These are phyloP conservation scores for Heliconius cydno DNA, from an alignment of 2,888 invertebrate species.

Conservation along the genomic window DNA sequence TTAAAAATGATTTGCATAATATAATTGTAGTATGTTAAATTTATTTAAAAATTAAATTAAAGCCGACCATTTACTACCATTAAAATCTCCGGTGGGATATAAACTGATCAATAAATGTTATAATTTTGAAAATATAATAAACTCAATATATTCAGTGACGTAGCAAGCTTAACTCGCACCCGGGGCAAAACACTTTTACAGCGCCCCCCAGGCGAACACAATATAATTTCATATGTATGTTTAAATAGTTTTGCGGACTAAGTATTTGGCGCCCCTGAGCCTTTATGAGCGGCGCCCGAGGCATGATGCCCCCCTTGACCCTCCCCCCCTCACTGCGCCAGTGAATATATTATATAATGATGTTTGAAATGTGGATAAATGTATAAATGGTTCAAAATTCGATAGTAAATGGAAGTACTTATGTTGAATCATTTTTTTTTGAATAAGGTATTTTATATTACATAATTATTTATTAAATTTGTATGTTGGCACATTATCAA, in stretches of 20 bases:
- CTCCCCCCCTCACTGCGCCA: too few relatives aligned
- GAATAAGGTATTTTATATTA: background rate
- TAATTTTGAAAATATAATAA: background rate
- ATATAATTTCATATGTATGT: too few relatives aligned
- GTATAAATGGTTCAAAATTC: background rate
- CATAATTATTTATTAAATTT: constrained; percentile 3
- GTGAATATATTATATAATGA: too few relatives aligned
- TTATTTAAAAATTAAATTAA: background rate
- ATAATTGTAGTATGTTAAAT: background rate
- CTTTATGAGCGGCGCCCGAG: too few relatives aligned
- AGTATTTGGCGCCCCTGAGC: too few relatives aligned
- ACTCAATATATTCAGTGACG: background rate
- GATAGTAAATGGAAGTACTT: constrained; percentile 1
- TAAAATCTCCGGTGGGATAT: constrained; percentile 24
- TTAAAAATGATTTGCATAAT: background rate
- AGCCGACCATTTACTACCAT: constrained; percentile 11
- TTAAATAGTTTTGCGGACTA: too few relatives aligned
- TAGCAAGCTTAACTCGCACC: too few relatives aligned
- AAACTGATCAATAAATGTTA: background rate
- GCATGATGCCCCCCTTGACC: too few relatives aligned
- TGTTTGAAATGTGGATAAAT: background rate
- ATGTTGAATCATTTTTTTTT: background rate
- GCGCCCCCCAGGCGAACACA: too few relatives aligned
- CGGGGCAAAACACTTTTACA: too few relatives aligned
- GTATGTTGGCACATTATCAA: constrained; percentile 35